phyloP scores from a whole-genome alignment of 2,888 invertebrate genomes.

The Melanostoma scalare region DNA sequence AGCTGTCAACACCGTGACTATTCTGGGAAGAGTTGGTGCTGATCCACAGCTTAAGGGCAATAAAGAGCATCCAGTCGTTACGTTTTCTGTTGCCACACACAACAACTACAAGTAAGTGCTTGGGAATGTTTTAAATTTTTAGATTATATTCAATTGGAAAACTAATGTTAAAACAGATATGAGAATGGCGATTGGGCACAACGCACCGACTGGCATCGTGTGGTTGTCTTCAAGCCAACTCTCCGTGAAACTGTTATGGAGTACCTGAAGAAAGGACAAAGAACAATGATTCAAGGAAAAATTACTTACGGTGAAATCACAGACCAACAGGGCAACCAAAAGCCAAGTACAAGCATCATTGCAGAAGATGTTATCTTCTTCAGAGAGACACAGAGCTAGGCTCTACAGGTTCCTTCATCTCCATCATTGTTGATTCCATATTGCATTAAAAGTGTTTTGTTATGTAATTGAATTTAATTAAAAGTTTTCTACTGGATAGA shows the following conservation, averaged over 20 bases:
- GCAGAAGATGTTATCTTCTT: conserved; percentile 95
- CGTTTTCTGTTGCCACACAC: conserved; percentile 95
- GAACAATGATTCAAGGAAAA: conserved; percentile 91
- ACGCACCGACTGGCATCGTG: conserved; percentile 95
- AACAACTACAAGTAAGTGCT: conserved; percentile 87
- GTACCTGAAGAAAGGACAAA: conserved; percentile 92
- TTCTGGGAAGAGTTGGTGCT: conserved; percentile 94
- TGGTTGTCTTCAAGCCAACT: conserved; percentile 92
- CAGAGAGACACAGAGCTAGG: conserved; percentile 81
- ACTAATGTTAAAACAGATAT: conserved; percentile 81
- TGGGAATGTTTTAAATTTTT: neutral
- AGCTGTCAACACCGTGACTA: conserved; percentile 92
- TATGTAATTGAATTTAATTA: conserved; percentile 43
- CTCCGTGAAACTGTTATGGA: conserved; percentile 90
- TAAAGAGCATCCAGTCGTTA: conserved; percentile 91
- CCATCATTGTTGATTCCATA: conserved; percentile 54
- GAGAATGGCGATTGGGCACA: conserved; percentile 91
- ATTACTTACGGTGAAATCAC: conserved; percentile 93
- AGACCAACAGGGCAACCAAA: conserved; percentile 88
- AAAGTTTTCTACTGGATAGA: conserved; percentile 38
- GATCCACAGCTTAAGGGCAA: conserved; percentile 93
- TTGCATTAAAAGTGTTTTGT: conserved; percentile 54
- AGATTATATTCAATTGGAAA: neutral
- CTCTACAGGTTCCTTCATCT: conserved; percentile 7
- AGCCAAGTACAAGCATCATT: conserved; percentile 89